These are phyloP conservation scores for Sebastolobus alascanus DNA, from an alignment of 2,797 vertebrate species.

Conservation along the genomic window DNA sequence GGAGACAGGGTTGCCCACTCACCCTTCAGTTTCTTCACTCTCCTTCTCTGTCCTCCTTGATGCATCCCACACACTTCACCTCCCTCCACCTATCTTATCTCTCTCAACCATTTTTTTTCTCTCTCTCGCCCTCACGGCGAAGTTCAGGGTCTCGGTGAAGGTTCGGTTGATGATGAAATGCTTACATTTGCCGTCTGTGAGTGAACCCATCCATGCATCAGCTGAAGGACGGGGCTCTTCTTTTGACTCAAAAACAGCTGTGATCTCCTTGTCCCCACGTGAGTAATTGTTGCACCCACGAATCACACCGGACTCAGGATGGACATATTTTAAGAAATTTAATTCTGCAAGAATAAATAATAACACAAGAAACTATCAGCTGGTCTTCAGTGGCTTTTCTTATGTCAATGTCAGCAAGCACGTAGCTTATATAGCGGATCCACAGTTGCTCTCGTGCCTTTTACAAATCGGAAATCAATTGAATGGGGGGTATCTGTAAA, in stretches of 20 bases:
- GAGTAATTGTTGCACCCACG: slow-evolving; percentile 1
- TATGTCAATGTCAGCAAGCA: background rate
- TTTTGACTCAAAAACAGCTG: slow-evolving; percentile 39
- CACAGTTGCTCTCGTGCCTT: background rate
- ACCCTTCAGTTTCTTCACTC: background rate
- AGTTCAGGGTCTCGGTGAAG: slow-evolving; percentile 67
- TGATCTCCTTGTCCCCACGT: slow-evolving; percentile 17
- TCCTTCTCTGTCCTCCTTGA: slow-evolving; percentile 8
- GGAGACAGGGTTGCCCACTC: background rate
- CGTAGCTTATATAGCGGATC: background rate
- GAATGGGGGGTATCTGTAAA: background rate
- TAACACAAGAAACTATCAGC: background rate
- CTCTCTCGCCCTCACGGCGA: slow-evolving; percentile 10
- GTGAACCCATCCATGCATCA: slow-evolving; percentile 39
- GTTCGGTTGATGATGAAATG: slow-evolving; percentile 56
- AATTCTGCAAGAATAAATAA: background rate
- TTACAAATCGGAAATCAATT: background rate
- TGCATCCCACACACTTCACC: slow-evolving; percentile 12
- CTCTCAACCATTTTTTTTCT: background rate
- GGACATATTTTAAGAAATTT: too few species aligned
- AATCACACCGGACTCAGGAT: background rate
- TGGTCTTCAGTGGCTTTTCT: background rate
- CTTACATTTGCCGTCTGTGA: slow-evolving; percentile 39
- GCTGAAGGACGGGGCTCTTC: slow-evolving; percentile 56
- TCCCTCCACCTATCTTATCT: slow-evolving; percentile 6